phyloP scores from a whole-genome alignment of 2,888 invertebrate species.

The Mechanitis mazaeus region DNA sequence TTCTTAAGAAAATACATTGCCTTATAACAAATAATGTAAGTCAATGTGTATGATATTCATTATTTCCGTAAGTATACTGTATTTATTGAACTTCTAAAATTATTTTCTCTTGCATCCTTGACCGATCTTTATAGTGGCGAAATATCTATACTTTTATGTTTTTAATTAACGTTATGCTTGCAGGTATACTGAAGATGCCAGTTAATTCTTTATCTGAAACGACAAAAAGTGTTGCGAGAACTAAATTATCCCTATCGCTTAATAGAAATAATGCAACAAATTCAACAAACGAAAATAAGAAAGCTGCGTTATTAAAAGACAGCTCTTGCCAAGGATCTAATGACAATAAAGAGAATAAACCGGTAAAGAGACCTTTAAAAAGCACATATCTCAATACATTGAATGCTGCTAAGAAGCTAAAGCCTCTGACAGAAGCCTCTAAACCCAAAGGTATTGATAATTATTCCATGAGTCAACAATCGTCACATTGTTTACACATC shows the following conservation, averaged over 20 bases:
- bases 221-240: conserved; percentile 65
- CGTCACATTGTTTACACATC: background rate
- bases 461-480: conserved; percentile 6
- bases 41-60: conserved; percentile 58
- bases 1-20: conserved; percentile 45
- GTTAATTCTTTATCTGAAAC: conserved; percentile 65
- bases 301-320: conserved; percentile 45
- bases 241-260: conserved; percentile 63
- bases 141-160: conserved; percentile 38
- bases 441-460: conserved; percentile 47
- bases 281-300: conserved; percentile 55
- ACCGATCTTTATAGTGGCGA: conserved; percentile 50
- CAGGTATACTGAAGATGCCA: conserved; percentile 77
- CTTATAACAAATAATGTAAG: conserved; percentile 68
- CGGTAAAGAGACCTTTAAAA: conserved; percentile 55
- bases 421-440: conserved; percentile 51
- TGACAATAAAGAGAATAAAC: conserved; percentile 64
- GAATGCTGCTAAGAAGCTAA: conserved; percentile 64
- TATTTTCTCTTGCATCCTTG: conserved; percentile 51
- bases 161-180: conserved; percentile 34
- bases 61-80: conserved; percentile 55
- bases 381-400: conserved; percentile 60
- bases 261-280: conserved; percentile 64
- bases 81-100: conserved; percentile 29
- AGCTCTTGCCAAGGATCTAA: conserved; percentile 41